Percentiles rank a stretch among this genome's conserved stretches.
Evolutionary conservation across 2,888 invertebrate genomes (phyloP).

Genomic region (Lysandra coridon): DNA sequence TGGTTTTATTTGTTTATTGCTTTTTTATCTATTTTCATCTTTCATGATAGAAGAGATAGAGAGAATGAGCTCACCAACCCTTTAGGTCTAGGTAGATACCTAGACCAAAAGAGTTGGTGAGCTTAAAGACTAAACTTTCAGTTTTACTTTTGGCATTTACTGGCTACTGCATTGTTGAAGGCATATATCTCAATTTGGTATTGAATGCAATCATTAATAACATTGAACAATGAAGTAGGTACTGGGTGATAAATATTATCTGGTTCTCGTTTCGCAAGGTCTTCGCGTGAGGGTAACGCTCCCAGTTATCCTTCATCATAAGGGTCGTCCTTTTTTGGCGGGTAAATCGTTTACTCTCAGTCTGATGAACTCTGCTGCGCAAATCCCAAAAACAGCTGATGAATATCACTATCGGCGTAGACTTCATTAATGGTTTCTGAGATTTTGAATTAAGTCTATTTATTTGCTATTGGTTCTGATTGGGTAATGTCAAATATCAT

Average conservation of each 20-base stretch:
- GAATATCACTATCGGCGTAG: not conserved
- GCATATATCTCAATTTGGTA: not conserved
- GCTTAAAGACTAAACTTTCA: not conserved
- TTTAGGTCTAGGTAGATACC: no score
- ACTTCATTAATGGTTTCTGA: not conserved
- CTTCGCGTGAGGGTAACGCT: constrained; percentile 14
- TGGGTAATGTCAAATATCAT: no score
- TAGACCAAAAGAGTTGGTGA: not conserved
- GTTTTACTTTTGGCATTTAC: not conserved
- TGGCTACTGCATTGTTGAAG: not conserved
- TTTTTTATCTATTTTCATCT: not conserved
- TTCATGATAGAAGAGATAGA: no score
- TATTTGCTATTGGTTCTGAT: no score
- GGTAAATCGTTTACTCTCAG: constrained; percentile 15
- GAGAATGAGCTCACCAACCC: no score
- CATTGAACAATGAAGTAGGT: constrained; percentile 3
- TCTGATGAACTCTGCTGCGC: constrained; percentile 21
- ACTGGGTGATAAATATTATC: constrained; percentile 22
- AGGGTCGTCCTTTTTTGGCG: constrained; percentile 26
- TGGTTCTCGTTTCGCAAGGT: constrained; percentile 25
- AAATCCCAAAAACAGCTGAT: constrained; percentile 23
- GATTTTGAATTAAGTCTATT: no score
- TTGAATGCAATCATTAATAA: constrained; percentile 4
- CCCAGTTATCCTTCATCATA: constrained; percentile 19
- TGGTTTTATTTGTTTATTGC: not conserved